Percentiles rank a stretch among this genome's conserved stretches.
These are phyloP conservation scores for Shargacucullia verbasci DNA, from an alignment of 2,888 invertebrate genomes.

Conservation along the genomic window DNA sequence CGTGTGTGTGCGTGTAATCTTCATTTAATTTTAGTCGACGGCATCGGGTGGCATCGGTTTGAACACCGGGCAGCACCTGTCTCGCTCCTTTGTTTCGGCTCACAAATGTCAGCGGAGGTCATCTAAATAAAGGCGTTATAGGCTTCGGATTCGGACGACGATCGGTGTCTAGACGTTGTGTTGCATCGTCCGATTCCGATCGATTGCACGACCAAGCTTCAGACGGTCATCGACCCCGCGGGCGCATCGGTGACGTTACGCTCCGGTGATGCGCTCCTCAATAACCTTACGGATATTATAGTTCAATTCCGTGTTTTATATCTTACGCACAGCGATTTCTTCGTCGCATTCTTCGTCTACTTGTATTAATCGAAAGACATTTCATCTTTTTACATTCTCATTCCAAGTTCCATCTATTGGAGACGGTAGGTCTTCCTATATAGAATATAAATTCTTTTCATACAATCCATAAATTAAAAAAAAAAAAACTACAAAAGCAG, in stretches of 20 bases:
- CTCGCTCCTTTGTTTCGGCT: constrained; percentile 86
- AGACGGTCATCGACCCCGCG: constrained; percentile 87
- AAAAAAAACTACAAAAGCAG: constrained; percentile 65
- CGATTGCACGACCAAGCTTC: constrained; percentile 86
- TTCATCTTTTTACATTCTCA: constrained; percentile 20
- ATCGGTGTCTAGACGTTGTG: constrained; percentile 86
- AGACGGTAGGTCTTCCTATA: constrained; percentile 4
- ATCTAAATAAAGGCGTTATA: constrained; percentile 86
- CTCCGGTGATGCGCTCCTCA: constrained; percentile 86
- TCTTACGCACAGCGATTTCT: constrained; percentile 62
- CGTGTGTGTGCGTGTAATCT: constrained; percentile 72
- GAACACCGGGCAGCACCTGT: constrained; percentile 83
- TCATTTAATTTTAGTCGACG: constrained; percentile 81
- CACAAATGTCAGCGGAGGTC: constrained; percentile 87
- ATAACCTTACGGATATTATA: constrained; percentile 79
- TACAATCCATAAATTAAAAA: constrained; percentile 64
- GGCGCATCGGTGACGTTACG: constrained; percentile 89
- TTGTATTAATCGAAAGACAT: constrained; percentile 41
- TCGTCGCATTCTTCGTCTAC: constrained; percentile 57
- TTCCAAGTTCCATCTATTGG: constrained; percentile 1
- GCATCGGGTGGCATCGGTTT: constrained; percentile 71
- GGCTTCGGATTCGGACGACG: constrained; percentile 82
- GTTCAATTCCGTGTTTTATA: constrained; percentile 70
- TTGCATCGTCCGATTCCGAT: constrained; percentile 88
- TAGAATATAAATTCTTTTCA: constrained; percentile 51